A percentile compares a stretch with the other conserved stretches of the same genome.
These are phyloP conservation scores for Chironomus tepperi DNA, from an alignment of 1,140 invertebrate species.

Conservation along the genomic window DNA sequence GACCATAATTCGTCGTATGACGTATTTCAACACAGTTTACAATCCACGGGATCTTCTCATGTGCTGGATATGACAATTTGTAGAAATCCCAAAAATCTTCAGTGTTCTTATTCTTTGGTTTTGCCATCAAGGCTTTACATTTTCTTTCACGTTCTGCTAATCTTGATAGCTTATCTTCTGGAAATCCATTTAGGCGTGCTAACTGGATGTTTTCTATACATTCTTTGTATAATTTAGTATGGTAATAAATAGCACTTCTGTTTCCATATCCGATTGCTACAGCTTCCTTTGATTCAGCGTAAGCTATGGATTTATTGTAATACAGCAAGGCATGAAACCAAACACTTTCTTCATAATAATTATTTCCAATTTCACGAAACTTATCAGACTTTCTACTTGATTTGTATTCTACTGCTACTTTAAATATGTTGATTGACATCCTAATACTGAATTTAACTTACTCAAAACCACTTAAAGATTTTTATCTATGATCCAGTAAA, in stretches of 20 bases:
- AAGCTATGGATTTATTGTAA: not conserved
- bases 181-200: slow-evolving; percentile 44
- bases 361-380: no score
- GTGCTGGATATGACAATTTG: slow-evolving; percentile 38
- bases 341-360: no score
- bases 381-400: no score
- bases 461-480: no score
- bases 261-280: slow-evolving; percentile 56
- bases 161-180: slow-evolving; percentile 45
- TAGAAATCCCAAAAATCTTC: slow-evolving; percentile 33
- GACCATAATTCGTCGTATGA: slow-evolving; percentile 48
- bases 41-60: slow-evolving; percentile 47
- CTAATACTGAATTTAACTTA: no score
- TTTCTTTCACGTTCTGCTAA: slow-evolving; percentile 43
- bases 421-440: no score
- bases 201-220: slow-evolving; percentile 49
- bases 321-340: no score
- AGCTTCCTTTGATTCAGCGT: slow-evolving; percentile 44
- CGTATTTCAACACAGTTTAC: slow-evolving; percentile 51
- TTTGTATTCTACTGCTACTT: no score
- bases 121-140: slow-evolving; percentile 39
- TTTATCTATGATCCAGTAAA: no score
- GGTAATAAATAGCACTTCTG: slow-evolving; percentile 58
- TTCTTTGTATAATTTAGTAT: slow-evolving; percentile 49
- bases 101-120: slow-evolving; percentile 31